These are phyloP conservation scores for Calliphora vicina DNA, from an alignment of 1,140 invertebrate genomes.

Conservation along the genomic window DNA sequence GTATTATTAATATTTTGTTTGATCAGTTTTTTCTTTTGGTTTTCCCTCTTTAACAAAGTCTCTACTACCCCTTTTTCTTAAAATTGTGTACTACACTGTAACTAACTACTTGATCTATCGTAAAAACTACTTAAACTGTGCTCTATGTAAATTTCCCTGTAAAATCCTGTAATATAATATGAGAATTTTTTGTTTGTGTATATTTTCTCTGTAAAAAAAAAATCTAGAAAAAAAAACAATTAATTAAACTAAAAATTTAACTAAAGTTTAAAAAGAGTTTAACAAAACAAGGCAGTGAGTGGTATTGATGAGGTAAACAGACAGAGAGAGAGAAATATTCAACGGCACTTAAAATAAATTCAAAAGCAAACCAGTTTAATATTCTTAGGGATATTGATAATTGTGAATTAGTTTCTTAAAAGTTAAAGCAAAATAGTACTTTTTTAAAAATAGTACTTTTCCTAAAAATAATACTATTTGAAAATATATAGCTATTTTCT, in stretches of 20 bases:
- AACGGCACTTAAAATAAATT: too few species aligned
- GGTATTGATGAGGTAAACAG: too few species aligned
- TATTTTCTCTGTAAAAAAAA: background rate
- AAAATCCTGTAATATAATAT: slow-evolving; percentile 10
- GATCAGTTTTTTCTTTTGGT: background rate
- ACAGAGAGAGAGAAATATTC: too few species aligned
- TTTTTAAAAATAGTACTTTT: too few species aligned
- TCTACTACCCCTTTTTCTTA: slow-evolving; percentile 30
- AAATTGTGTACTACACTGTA: background rate
- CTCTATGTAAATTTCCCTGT: slow-evolving; percentile 26
- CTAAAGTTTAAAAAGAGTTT: background rate
- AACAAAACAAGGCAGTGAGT: too few species aligned
- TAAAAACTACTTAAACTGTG: slow-evolving; percentile 21
- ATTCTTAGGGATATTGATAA: too few species aligned
- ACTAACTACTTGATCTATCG: too few species aligned
- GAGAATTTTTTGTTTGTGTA: background rate
- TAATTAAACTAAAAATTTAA: background rate
- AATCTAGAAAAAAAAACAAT: background rate
- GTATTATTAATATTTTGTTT: background rate
- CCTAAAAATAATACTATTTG: too few species aligned
- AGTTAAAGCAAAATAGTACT: too few species aligned
- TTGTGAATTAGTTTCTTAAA: too few species aligned
- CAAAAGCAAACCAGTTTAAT: too few species aligned
- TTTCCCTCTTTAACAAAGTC: background rate
- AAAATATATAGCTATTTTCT: too few species aligned